Evolutionary conservation across 2,113 vertebrate species (phyloP), one percentile per base, ranked within the genome.

Genomic region (Heterotilapia buettikoferi): DNA sequence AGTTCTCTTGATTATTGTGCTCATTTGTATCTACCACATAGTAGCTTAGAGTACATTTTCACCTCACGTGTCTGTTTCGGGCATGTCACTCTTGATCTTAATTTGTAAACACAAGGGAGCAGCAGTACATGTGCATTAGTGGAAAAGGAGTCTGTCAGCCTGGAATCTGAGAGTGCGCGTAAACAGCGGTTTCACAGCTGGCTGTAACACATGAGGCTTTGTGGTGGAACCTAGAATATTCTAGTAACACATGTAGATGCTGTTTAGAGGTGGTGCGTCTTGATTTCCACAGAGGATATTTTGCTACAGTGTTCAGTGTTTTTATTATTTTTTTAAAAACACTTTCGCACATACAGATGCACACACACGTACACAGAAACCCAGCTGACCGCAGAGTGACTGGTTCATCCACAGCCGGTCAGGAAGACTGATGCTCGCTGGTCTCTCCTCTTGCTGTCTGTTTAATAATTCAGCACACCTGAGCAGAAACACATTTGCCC

Each of bases 401-500:
- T 87, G 86, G 84, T 89, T 93, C 85, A 90, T 90, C 86, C 86
- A 9, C 86, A 79, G 90, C 84, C 40, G 71, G 85, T 90, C 76
- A 40, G 87, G 63, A 86, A 90, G 90, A 84, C 91, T 86, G 90
- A 91, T 94, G 86, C 90, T 92, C 54, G 5, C 89, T 88, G 90
- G 89, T 92, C 92, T 96, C 92, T 93, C 87, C 90, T 84, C 90
- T 88, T 80, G 78, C 92, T 89, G 92, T 90, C 92, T 92, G 33
- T 92, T 96, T 93, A 96, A 96, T 97, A 95, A 96, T 96, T 94
- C 95, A 96, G 89, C 86, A 89, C 93, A 93, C 93, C 95, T 95
- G 96, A 96, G 92, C 93, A 91, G 94, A 91, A 96, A 95, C 94
- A 96, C 94, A 95, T 95, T 96, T 94, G 89, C 87, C 80, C 92